These are phyloP conservation scores for Andrena bucephala DNA, from an alignment of 2,888 invertebrate genomes.

Conservation along the genomic window DNA sequence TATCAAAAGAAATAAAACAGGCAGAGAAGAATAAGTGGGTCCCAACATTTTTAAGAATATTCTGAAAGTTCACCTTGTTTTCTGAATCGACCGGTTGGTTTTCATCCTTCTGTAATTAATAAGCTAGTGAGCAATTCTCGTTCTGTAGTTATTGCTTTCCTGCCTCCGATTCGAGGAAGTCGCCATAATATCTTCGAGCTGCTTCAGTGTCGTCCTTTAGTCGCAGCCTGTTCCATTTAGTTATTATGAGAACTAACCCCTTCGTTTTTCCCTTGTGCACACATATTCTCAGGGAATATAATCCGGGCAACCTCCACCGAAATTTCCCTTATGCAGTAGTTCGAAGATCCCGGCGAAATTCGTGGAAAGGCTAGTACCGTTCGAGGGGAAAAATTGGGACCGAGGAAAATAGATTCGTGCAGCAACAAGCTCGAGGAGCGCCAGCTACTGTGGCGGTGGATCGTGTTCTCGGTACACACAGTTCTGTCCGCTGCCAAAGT, in stretches of 20 bases:
- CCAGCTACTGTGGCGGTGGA: conserved; percentile 29
- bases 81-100: neutral
- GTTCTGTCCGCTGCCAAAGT: conserved; percentile 46
- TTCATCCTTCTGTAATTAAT: neutral
- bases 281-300: neutral
- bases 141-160: neutral
- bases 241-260: neutral
- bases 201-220: neutral
- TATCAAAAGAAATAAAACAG: neutral
- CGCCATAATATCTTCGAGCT: neutral
- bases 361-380: neutral
- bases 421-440: conserved; percentile 45
- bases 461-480: conserved; percentile 28
- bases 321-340: neutral
- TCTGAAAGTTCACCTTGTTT: neutral
- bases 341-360: neutral
- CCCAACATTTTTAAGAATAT: conserved; percentile 10
- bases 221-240: neutral
- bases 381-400: neutral
- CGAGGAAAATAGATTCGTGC: conserved; percentile 32
- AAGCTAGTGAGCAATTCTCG: neutral
- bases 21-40: conserved; percentile 12
- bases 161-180: neutral
- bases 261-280: neutral
- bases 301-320: conserved; percentile 8